phyloP scores from a whole-genome alignment of 2,113 vertebrate species.

The Regulus satrapa region DNA sequence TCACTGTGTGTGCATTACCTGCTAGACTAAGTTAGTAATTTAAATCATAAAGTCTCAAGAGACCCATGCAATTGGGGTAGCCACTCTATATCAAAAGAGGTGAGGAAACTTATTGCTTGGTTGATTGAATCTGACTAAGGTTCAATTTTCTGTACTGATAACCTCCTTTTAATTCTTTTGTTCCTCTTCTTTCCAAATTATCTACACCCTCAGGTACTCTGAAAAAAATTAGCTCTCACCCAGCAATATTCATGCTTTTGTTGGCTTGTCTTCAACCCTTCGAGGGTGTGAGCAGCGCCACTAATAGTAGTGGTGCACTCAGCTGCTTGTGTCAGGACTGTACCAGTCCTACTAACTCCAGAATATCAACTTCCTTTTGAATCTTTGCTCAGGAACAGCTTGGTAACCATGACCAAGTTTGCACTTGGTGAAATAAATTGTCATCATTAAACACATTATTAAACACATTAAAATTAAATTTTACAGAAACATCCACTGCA shows the following conservation, averaged over 20 bases:
- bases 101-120: conserved; percentile 32
- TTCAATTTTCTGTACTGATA: conserved; percentile 50
- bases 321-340: neutral
- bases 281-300: neutral
- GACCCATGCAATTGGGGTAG: neutral
- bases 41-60: neutral
- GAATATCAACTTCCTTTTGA: neutral
- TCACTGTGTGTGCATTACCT: neutral
- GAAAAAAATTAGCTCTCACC: neutral
- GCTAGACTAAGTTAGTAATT: neutral
- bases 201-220: neutral
- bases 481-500: neutral
- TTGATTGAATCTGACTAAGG: conserved; percentile 16
- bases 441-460: no score
- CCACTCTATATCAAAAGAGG: neutral
- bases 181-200: conserved; percentile 29
- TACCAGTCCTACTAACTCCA: neutral
- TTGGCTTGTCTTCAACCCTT: neutral
- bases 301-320: neutral
- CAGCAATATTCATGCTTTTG: neutral
- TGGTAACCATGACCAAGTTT: neutral
- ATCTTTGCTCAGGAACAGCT: neutral
- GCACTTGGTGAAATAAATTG: neutral
- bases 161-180: conserved; percentile 37
- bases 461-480: neutral